Percentiles rank a stretch among this genome's conserved stretches.
Conservation (phyloP, 2,113 vertebrate genomes). For the Eira barbara region DNA sequence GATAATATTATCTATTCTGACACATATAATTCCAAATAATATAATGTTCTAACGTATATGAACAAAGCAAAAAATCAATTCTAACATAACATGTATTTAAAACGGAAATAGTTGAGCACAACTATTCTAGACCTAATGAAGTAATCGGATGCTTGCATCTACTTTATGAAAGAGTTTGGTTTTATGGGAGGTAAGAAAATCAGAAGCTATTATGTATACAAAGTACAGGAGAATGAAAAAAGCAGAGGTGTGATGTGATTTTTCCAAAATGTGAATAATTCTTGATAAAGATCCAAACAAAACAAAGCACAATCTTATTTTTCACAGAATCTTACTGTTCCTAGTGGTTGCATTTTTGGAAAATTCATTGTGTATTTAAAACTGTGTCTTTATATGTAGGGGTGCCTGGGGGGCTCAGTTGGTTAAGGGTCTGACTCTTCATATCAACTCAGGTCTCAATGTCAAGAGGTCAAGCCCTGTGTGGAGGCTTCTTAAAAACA, state of each 20-base stretch:
- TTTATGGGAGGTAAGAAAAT: not conserved
- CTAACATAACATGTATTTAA: not conserved
- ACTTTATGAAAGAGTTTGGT: not conserved
- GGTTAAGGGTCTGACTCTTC: not conserved
- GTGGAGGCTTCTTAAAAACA: not conserved
- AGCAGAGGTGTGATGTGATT: not conserved
- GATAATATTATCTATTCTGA: not conserved
- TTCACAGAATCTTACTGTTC: slow-evolving; percentile 27
- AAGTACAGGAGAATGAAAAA: slow-evolving; percentile 10
- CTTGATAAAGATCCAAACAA: slow-evolving; percentile 11
- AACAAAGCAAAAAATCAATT: not conserved
- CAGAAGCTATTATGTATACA: not conserved
- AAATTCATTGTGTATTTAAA: slow-evolving; percentile 20
- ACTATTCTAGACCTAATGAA: not conserved
- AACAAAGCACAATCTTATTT: not conserved
- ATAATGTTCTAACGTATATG: not conserved
- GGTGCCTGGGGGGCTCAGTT: not conserved
- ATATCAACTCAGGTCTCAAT: not conserved
- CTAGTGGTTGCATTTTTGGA: not conserved
- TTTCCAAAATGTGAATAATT: slow-evolving; percentile 33
- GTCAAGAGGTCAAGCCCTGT: not conserved
- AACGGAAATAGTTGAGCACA: not conserved
- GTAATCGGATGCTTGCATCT: not conserved
- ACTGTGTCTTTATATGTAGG: not conserved
- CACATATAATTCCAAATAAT: not conserved